These are phyloP conservation scores for Phyllostomus hastatus DNA, from an alignment of 2,113 vertebrate species.

Conservation along the genomic window DNA sequence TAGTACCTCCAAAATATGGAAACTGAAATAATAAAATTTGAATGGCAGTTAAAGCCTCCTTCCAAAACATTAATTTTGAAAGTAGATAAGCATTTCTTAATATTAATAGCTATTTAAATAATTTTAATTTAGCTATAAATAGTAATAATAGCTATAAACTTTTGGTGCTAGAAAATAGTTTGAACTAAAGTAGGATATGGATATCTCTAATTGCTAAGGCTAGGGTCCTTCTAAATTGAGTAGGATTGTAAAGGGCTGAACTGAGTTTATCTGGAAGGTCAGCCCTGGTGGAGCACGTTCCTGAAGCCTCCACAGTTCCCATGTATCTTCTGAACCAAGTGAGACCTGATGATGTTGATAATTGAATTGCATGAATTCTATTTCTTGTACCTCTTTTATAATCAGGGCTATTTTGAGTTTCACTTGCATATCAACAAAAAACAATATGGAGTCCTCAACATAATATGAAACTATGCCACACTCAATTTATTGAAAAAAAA, in stretches of 20 bases:
- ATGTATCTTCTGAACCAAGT: background rate
- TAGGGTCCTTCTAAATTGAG: background rate
- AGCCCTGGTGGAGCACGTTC: background rate
- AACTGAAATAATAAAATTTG: slow-evolving; percentile 24
- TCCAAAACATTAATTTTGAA: background rate
- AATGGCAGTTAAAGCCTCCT: background rate
- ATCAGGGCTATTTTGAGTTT: background rate
- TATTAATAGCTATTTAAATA: background rate
- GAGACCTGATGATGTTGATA: background rate
- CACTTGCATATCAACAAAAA: background rate
- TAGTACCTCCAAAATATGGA: background rate
- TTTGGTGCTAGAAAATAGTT: background rate
- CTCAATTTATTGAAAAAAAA: background rate
- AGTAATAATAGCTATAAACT: background rate
- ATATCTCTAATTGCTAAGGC: background rate
- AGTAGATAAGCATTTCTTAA: background rate
- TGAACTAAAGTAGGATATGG: background rate
- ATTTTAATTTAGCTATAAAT: slow-evolving; percentile 11
- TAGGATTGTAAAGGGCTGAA: background rate
- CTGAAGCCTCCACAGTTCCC: background rate
- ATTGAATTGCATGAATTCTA: background rate
- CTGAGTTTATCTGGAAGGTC: background rate
- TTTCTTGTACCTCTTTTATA: background rate
- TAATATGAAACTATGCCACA: background rate
- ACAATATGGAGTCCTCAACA: background rate